Conservation (phyloP, 2,888 invertebrate species). For the Eurytoma adleriae region DNA sequence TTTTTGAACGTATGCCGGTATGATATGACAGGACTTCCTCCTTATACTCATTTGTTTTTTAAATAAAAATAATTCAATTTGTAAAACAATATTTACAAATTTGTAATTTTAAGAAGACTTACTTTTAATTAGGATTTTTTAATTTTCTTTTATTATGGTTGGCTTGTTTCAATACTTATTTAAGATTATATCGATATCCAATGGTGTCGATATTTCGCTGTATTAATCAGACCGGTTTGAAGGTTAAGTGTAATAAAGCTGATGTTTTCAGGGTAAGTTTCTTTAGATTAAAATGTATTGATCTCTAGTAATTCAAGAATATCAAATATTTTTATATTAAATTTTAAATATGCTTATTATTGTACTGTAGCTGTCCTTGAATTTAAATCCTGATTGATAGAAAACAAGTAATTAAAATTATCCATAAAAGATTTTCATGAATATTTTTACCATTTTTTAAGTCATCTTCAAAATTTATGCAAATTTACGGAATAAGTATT, state of each 20-base stretch:
- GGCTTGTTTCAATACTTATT: not conserved
- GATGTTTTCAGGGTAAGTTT: conserved; percentile 1
- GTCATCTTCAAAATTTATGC: too few relatives aligned
- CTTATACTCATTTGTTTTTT: too few relatives aligned
- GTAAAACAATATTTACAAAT: too few relatives aligned
- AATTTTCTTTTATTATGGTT: not conserved
- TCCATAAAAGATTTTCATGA: not conserved
- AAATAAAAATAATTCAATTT: too few relatives aligned
- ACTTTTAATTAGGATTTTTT: not conserved
- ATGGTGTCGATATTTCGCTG: not conserved
- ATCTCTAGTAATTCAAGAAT: not conserved
- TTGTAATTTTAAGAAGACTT: too few relatives aligned
- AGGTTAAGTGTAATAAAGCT: not conserved
- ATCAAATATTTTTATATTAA: not conserved
- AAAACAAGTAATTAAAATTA: not conserved
- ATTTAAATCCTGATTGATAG: not conserved
- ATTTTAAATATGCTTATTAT: not conserved
- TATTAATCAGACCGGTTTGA: not conserved
- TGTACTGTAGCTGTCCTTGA: not conserved
- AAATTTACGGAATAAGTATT: too few relatives aligned
- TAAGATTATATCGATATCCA: not conserved
- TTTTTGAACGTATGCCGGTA: too few relatives aligned
- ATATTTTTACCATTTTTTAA: not conserved
- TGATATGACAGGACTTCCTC: too few relatives aligned
- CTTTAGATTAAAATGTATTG: not conserved